Conservation (phyloP, 2,888 invertebrate species). For the Thysanoteuthis rhombus region DNA sequence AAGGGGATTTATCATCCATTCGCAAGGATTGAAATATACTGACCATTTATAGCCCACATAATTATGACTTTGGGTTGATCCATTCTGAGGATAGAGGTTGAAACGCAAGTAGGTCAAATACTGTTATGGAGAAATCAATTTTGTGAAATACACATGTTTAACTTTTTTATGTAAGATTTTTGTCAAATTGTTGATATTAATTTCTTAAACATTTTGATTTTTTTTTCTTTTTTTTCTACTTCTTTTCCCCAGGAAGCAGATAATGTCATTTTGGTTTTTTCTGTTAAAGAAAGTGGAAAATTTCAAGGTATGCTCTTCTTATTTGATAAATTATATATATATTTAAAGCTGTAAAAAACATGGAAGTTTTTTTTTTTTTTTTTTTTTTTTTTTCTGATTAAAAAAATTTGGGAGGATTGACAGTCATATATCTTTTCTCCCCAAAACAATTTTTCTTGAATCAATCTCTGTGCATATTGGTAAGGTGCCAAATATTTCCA, state of each 20-base stretch:
- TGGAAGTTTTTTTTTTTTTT: not conserved
- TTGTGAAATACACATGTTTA: too few relatives aligned
- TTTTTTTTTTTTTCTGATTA: too few relatives aligned
- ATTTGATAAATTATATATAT: not conserved
- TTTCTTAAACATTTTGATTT: not conserved
- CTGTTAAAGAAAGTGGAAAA: conserved; percentile 96
- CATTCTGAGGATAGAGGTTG: too few relatives aligned
- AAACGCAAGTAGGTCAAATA: too few relatives aligned
- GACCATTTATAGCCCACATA: too few relatives aligned
- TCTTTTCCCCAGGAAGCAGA: conserved; percentile 76
- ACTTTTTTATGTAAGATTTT: too few relatives aligned
- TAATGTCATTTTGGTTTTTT: conserved; percentile 94
- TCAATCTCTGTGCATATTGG: not conserved
- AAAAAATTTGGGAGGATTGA: not conserved
- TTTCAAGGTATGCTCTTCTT: conserved; percentile 69
- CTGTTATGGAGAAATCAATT: too few relatives aligned
- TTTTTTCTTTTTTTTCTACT: not conserved
- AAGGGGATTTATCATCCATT: too few relatives aligned
- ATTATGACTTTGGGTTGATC: too few relatives aligned
- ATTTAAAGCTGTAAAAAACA: not conserved
- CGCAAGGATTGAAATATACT: too few relatives aligned
- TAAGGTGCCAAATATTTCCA: not conserved
- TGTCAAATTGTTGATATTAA: too few relatives aligned
- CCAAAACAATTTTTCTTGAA: not conserved
- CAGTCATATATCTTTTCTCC: not conserved